Conservation (phyloP, 2,113 vertebrate genomes). For the Promerops cafer region DNA sequence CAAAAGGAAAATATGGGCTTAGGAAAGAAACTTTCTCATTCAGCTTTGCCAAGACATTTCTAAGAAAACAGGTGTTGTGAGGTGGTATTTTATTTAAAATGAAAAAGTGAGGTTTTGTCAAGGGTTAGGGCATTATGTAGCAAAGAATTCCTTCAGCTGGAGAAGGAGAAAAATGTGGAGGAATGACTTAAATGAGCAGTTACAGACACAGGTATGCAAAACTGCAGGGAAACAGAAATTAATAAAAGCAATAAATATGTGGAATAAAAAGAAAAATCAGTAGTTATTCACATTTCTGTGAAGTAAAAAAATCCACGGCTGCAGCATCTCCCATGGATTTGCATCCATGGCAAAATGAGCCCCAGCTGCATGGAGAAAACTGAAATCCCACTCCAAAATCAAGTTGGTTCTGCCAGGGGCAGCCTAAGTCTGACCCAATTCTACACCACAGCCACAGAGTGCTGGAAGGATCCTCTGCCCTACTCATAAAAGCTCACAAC, state of each 20-base stretch:
- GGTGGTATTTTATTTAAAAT: not conserved
- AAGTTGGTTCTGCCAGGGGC: not conserved
- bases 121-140: not conserved
- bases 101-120: not conserved
- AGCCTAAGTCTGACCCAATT: not conserved
- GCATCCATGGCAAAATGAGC: not conserved
- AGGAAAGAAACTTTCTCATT: not conserved
- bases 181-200: not conserved
- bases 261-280: not conserved
- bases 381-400: not conserved
- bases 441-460: not conserved
- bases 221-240: not conserved
- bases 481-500: fast-evolving
- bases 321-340: not conserved
- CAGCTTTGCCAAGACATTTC: not conserved
- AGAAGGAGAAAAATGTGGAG: not conserved
- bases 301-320: not conserved
- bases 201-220: not conserved
- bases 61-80: not conserved
- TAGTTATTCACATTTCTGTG: not conserved
- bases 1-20: not conserved
- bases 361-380: not conserved
- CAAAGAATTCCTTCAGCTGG: not conserved
- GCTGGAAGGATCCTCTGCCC: not conserved
- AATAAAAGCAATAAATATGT: not conserved